Conservation (phyloP, 2,113 vertebrate species). For the Pleuronectes platessa region DNA sequence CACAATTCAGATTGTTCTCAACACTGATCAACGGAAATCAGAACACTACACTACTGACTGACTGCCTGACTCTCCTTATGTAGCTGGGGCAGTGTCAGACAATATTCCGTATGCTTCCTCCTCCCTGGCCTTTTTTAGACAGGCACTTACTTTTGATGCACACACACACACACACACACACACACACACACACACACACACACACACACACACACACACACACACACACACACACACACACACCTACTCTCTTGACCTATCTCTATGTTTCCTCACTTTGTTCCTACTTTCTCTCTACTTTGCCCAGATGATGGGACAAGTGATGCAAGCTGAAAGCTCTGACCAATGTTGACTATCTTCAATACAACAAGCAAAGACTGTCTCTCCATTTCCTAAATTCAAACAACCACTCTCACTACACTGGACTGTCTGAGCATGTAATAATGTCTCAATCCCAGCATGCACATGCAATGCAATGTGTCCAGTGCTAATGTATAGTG, state of each 20-base stretch:
- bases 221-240: too few relatives aligned
- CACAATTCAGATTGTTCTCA: not conserved
- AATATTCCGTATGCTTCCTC: slow-evolving; percentile 84
- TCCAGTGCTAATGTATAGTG: not conserved
- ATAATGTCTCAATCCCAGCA: too few relatives aligned
- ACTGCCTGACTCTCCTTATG: not conserved
- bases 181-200: too few relatives aligned
- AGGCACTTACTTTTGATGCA: slow-evolving; percentile 78
- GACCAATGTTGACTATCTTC: slow-evolving; percentile 34
- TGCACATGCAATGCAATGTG: not conserved
- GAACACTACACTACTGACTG: not conserved
- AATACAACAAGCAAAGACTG: too few relatives aligned
- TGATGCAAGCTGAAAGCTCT: slow-evolving; percentile 45
- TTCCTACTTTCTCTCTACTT: slow-evolving; percentile 12
- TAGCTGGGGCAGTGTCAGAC: slow-evolving; percentile 14
- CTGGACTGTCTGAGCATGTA: not conserved
- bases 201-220: not conserved
- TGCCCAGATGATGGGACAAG: slow-evolving; percentile 24
- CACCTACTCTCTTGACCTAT: not conserved
- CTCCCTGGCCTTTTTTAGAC: slow-evolving; percentile 89
- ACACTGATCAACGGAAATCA: not conserved
- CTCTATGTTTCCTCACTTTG: slow-evolving; percentile 5
- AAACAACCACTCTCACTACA: not conserved
- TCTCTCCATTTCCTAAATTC: slow-evolving; percentile 39
- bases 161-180: not conserved